Base-by-base conservation (phyloP, 2,888 invertebrate genomes). In the Scrobipalpa atriplicella region DNA sequence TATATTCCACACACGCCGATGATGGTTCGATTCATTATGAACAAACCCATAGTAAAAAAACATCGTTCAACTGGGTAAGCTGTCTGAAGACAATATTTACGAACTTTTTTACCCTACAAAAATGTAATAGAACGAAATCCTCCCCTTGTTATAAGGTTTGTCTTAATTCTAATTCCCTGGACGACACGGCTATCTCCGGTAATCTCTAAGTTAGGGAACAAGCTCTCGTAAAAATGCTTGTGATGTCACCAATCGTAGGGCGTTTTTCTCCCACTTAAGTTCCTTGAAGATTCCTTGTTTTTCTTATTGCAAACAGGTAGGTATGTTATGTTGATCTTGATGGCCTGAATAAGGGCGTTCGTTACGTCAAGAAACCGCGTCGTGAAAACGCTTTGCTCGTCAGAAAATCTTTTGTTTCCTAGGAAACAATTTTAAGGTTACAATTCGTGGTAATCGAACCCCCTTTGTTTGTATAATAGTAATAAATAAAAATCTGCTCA, bases 171-270 rank as follows among this genome's bases (percentile, higher is more conserved):
- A 43, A 54, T 56, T 66, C 68, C 68, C 65, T 41, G 56, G 66
- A 54, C 66, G 66, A 69, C 67, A 66, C 66, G 67, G 68, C 65
- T 43, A 70, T 70, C 62, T 54, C 43, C 66, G 60, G 67, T 67
- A 70, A 67, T 70, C 64, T 69, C 63, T 63, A 62, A 66, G 64
- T 66, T 52, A 38, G 64, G 69, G 66, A 71, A 72, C 68, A 70
- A 69, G 70, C 51, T 56, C 68, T 70, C 68, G 67, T 74, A 70
- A 69, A 75, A 75, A 75, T 70, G 68, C 72, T 70, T 67, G 47
- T 29, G 60, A 47, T 60, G 58, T 58, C n/a, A 39, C 61, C 60
- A 64, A 58, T 63, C 39, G 47, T 36, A 36, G 29, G 58, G 47
- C 16, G 9, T n/a, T 51, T 62, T 51, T 41, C 56, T 66, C 21